Evolutionary conservation across 2,797 vertebrate species (phyloP).

Genomic region (Thamnophis elegans): DNA sequence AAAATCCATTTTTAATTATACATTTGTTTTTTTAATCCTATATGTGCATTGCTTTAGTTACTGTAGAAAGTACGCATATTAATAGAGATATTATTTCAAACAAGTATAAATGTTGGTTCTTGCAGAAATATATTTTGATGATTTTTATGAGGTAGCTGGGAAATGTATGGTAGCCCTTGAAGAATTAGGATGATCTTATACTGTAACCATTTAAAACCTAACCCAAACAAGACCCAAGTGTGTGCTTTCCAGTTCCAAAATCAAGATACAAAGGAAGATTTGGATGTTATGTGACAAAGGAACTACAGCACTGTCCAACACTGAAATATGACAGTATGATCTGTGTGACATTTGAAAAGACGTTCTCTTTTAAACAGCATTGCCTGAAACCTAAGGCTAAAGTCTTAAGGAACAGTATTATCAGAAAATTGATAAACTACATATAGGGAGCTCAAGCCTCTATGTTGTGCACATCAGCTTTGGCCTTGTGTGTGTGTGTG

Average conservation of each 20-base stretch:
- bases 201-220: too few species aligned
- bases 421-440: too few species aligned
- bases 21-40: neutral
- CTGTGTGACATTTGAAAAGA: neutral
- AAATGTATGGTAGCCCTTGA: neutral
- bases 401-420: too few species aligned
- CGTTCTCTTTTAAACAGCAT: too few species aligned
- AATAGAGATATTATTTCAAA: neutral
- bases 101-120: neutral
- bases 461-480: too few species aligned
- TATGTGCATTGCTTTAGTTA: neutral
- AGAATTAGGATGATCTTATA: neutral
- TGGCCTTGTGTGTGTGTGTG: too few species aligned
- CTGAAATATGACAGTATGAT: neutral
- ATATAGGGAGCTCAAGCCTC: too few species aligned
- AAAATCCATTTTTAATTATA: neutral
- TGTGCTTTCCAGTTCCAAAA: neutral
- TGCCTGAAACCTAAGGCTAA: too few species aligned
- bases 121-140: neutral
- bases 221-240: neutral
- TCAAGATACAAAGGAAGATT: neutral
- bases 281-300: neutral
- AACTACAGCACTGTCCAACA: neutral
- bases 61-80: neutral
- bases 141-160: neutral